A percentile compares a stretch with the other conserved stretches of the same genome.
Evolutionary conservation across 1,140 invertebrate genomes (phyloP).

Genomic region (Leptopilina clavipes): DNA sequence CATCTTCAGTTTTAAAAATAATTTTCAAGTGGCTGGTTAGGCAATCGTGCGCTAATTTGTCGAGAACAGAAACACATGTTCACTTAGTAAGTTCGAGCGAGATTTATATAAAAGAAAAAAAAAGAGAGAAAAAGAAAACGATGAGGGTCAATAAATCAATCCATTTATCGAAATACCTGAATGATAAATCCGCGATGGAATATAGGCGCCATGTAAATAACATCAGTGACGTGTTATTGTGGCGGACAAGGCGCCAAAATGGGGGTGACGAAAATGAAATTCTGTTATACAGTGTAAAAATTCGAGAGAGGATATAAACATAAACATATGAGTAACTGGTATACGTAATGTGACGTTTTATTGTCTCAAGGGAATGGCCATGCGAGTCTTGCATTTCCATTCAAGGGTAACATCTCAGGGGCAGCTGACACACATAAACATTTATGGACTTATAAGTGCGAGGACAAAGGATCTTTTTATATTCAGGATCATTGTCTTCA

Average conservation of each 20-base stretch:
- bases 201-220: conserved; percentile 25
- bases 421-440: conserved; percentile 31
- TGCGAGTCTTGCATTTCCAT: conserved; percentile 2
- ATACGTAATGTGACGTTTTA: conserved; percentile 18
- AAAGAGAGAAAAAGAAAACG: not conserved
- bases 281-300: conserved; percentile 11
- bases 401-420: conserved; percentile 28
- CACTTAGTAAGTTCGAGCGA: not conserved
- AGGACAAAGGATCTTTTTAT: conserved; percentile 27
- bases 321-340: conserved; percentile 12
- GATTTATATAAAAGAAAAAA: not conserved
- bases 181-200: conserved; percentile 14
- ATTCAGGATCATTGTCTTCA: conserved; percentile 25
- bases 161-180: conserved; percentile 10
- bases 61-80: conserved; percentile 20
- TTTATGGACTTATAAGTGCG: conserved; percentile 26
- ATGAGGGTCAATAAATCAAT: conserved; percentile 2
- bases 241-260: not conserved
- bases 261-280: not conserved
- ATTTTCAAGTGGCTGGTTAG: not conserved
- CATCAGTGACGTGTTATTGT: not conserved
- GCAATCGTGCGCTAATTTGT: not conserved
- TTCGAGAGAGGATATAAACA: conserved; percentile 5
- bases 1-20: not conserved
- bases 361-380: conserved; percentile 29